These are phyloP conservation scores for Podarcis raffonei DNA, from an alignment of 2,113 vertebrate genomes.

Conservation along the genomic window DNA sequence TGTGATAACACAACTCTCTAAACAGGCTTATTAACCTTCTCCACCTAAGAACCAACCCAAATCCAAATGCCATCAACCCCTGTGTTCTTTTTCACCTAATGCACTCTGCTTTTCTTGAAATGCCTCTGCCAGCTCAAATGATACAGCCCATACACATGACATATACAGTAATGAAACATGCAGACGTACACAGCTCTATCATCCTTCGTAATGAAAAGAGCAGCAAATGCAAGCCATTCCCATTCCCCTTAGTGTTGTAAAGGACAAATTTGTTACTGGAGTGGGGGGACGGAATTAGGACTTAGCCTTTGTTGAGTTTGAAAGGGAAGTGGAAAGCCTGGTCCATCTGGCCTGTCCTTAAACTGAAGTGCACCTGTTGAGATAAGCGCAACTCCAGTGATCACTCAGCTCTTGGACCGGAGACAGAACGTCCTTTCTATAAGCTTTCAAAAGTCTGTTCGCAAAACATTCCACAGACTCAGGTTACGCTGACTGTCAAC, in stretches of 20 bases:
- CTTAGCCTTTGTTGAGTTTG: not conserved
- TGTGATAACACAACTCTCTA: not conserved
- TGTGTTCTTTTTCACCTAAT: not conserved
- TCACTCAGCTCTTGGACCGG: not conserved
- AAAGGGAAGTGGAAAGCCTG: conserved; percentile 31
- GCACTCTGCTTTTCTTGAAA: not conserved
- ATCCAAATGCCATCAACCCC: not conserved
- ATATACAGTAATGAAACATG: not conserved
- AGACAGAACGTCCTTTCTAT: not conserved
- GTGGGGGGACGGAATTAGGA: not conserved
- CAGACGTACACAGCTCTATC: not conserved
- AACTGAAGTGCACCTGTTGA: conserved; percentile 7
- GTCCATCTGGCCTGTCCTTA: not conserved
- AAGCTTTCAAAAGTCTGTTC: not conserved
- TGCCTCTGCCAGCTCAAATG: not conserved
- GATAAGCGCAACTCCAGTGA: conserved; percentile 26
- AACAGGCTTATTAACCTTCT: not conserved
- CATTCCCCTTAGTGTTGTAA: not conserved
- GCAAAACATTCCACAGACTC: conserved; percentile 15
- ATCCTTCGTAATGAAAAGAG: not conserved
- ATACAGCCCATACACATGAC: not conserved
- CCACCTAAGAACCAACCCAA: not conserved
- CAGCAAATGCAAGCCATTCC: not conserved
- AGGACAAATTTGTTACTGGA: not conserved
- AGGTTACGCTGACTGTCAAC: not conserved